Evolutionary conservation across 2,888 invertebrate species (phyloP), one percentile per base, ranked within the genome.

Genomic region (Tryphoninae sp.): DNA sequence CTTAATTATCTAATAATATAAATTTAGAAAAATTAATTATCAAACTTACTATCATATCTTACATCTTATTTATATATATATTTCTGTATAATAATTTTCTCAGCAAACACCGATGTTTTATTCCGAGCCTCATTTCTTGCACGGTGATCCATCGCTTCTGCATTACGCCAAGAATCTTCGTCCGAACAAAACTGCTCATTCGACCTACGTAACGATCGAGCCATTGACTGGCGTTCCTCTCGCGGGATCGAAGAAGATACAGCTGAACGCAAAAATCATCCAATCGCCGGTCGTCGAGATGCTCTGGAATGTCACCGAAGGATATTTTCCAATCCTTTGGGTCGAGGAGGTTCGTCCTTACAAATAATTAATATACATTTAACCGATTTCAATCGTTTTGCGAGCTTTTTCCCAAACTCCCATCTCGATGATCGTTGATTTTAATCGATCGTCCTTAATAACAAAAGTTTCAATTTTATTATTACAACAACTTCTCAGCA

Each of bases 101-200:
- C 92, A 94, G 88, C 94, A 94, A 7, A 94, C 94, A 0, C 95
- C 95, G 0, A 93, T 95, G 23, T 92, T 95, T 51, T 92, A 94
- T 16, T 95, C 95, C 0, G 92, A 94, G 80, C 96, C 96, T 0
- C 96, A 96, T 91, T 95, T 94, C 91, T 93, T 94, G 88, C 92
- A 94, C 19, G 95, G 91, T 0, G 94, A 94, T 11, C 93, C 93
- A 6, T 92, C 93, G 62, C 89, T 95, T 8, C 86, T 93, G 4
- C 92, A 93, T 0, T 94, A 92, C 88, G 93, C 94, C 80, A 91
- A 87, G 0, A 95, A 95, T 6, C 83, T 95, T 51, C 88, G 89
- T 0, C 95, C 95, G 0, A n/a, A 68, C 8, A 92, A 91, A 81
- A 92, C 93, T 71, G 92, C 93, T 51, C 95, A 96, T 85, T 93